Evolutionary conservation across 2,797 vertebrate species (phyloP).

Genomic region (Momotus momota): DNA sequence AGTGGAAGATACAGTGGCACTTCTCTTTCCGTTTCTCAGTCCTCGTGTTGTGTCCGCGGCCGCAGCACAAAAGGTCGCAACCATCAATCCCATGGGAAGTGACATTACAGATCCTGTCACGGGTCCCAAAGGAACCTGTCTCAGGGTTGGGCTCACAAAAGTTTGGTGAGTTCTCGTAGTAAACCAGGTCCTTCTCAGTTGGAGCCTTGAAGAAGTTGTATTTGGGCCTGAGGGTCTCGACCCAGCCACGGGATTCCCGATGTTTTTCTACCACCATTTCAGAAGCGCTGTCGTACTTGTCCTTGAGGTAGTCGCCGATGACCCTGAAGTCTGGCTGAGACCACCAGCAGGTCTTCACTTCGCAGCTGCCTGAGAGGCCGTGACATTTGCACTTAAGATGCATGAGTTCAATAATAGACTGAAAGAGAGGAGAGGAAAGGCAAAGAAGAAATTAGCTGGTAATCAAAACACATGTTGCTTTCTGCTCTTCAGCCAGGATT

Average conservation of each 20-base stretch:
- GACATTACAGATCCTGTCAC: constrained; percentile 92
- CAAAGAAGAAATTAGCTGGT: neutral
- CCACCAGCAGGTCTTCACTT: constrained; percentile 99
- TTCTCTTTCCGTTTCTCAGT: constrained; percentile 95
- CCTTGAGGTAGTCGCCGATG: constrained; percentile 97
- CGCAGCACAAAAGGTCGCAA: constrained; percentile 96
- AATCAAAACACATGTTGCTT: neutral
- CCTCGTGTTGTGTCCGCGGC: constrained; percentile 95
- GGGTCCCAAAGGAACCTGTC: constrained; percentile 96
- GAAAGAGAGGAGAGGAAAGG: constrained; percentile 1
- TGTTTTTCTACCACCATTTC: constrained; percentile 99
- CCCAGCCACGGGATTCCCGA: constrained; percentile 96
- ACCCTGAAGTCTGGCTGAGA: constrained; percentile 96
- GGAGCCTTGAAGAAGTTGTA: constrained; percentile 97
- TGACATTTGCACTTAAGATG: constrained; percentile 99
- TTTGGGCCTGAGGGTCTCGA: constrained; percentile 94
- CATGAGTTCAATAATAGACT: constrained; percentile 96
- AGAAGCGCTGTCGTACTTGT: constrained; percentile 98
- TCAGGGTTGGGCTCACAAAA: constrained; percentile 96
- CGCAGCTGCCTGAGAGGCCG: constrained; percentile 95
- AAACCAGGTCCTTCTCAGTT: constrained; percentile 94
- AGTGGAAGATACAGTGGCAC: constrained; percentile 97
- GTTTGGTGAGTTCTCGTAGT: constrained; percentile 96
- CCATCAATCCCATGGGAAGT: constrained; percentile 97
- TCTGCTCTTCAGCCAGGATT: neutral